Evolutionary conservation across 2,113 vertebrate species (phyloP).

Genomic region (Rhinoderma darwinii): DNA sequence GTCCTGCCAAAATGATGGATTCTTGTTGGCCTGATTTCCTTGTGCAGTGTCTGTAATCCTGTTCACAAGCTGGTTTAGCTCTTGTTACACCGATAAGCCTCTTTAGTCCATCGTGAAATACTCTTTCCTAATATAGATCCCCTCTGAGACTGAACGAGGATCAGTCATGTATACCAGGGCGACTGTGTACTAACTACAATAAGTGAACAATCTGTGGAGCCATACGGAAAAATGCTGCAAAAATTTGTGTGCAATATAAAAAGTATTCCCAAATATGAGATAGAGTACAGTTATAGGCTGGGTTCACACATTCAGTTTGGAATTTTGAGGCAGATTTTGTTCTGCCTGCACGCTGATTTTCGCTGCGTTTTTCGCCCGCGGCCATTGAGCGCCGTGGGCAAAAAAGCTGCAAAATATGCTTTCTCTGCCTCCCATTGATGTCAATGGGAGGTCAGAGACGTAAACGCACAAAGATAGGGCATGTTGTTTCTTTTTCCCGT

Average conservation of each 20-base stretch:
- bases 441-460: no score
- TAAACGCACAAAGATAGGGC: no score
- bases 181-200: not conserved
- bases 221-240: not conserved
- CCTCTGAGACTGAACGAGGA: constrained; percentile 8
- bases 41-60: constrained; percentile 34
- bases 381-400: no score
- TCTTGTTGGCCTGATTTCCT: constrained; percentile 18
- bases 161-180: not conserved
- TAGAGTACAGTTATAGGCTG: not conserved
- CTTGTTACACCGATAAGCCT: constrained; percentile 41
- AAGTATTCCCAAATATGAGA: not conserved
- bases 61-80: constrained; percentile 28
- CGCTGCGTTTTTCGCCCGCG: no score
- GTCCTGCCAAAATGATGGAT: constrained; percentile 22
- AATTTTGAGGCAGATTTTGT: no score
- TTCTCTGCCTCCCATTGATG: no score
- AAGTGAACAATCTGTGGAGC: not conserved
- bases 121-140: constrained; percentile 37
- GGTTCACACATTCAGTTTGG: no score
- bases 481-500: no score
- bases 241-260: not conserved
- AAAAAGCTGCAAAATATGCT: no score
- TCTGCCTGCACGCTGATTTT: no score
- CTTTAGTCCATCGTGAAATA: constrained; percentile 19